Percentiles rank a stretch among this genome's conserved stretches.
Conservation (phyloP, 2,888 invertebrate species). For the Drosophila longiperda region DNA sequence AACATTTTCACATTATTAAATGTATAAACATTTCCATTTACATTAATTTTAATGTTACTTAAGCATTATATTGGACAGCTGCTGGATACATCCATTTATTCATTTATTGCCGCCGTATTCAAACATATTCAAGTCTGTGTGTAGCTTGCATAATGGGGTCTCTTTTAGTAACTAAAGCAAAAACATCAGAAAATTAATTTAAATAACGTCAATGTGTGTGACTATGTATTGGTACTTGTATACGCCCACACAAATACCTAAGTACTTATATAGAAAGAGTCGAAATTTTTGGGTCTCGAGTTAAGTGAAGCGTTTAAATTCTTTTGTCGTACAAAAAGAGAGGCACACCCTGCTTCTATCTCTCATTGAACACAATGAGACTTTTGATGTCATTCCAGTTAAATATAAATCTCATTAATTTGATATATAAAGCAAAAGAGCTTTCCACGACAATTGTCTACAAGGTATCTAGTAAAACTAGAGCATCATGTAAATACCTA, state of each 20-base stretch:
- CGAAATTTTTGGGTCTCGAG: slow-evolving; percentile 37
- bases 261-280: slow-evolving; percentile 14
- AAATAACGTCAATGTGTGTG: slow-evolving; percentile 15
- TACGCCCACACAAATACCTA: slow-evolving; percentile 4
- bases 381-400: slow-evolving; percentile 28
- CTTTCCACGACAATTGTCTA: background rate
- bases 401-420: slow-evolving; percentile 1
- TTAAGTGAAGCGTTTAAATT: slow-evolving; percentile 57
- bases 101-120: background rate
- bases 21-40: background rate
- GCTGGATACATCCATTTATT: background rate
- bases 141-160: background rate
- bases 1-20: background rate
- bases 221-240: slow-evolving; percentile 2
- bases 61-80: background rate
- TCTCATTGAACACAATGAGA: slow-evolving; percentile 25
- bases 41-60: background rate
- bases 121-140: background rate
- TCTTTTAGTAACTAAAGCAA: slow-evolving; percentile 5
- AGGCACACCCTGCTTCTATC: slow-evolving; percentile 37
- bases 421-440: background rate
- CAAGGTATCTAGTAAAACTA: background rate
- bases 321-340: slow-evolving; percentile 12
- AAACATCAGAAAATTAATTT: slow-evolving; percentile 25
- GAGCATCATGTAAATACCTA: background rate